A percentile compares a stretch with the other conserved stretches of the same genome.
Evolutionary conservation across 2,113 vertebrate genomes (phyloP).

Genomic region (Tetraodon nigroviridis): DNA sequence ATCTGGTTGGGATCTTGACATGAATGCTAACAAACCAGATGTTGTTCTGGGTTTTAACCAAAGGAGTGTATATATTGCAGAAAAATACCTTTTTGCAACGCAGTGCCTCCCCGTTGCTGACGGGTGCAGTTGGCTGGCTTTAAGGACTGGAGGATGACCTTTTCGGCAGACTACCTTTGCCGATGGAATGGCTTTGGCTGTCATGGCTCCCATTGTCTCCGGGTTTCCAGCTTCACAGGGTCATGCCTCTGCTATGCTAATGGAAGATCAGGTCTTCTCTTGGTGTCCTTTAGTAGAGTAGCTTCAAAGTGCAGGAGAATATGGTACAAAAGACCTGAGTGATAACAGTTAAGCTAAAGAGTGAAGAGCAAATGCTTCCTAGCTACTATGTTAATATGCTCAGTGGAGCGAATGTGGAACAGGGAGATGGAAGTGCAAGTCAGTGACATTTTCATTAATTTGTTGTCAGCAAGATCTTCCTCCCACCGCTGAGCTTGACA

Average conservation of each 20-base stretch:
- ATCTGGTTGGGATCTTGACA: too few species aligned
- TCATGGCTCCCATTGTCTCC: slow-evolving; percentile 60
- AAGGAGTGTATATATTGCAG: too few species aligned
- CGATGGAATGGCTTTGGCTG: slow-evolving; percentile 51
- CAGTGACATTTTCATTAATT: slow-evolving; percentile 64
- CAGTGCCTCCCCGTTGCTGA: too few species aligned
- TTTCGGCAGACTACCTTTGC: slow-evolving; percentile 35
- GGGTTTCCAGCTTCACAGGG: slow-evolving; percentile 32
- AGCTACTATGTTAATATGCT: slow-evolving; percentile 40
- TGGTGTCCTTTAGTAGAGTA: too few species aligned
- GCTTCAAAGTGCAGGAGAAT: slow-evolving; percentile 25
- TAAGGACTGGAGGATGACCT: slow-evolving; percentile 39
- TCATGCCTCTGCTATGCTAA: slow-evolving; percentile 51
- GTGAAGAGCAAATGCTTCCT: slow-evolving; percentile 6
- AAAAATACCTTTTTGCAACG: too few species aligned
- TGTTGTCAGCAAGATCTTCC: slow-evolving; percentile 53
- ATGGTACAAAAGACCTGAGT: slow-evolving; percentile 8
- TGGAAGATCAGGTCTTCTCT: slow-evolving; percentile 8
- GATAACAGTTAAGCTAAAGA: slow-evolving; percentile 12
- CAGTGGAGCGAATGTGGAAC: slow-evolving; percentile 28
- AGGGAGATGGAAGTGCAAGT: slow-evolving; percentile 41
- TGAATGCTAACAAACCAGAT: too few species aligned
- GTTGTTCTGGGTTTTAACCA: too few species aligned
- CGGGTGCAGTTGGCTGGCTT: not conserved
- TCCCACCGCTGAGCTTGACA: slow-evolving; percentile 30